Percentiles rank a stretch among this genome's conserved stretches.
Conservation (phyloP, 2,797 vertebrate species). For the Botia kubotai region DNA sequence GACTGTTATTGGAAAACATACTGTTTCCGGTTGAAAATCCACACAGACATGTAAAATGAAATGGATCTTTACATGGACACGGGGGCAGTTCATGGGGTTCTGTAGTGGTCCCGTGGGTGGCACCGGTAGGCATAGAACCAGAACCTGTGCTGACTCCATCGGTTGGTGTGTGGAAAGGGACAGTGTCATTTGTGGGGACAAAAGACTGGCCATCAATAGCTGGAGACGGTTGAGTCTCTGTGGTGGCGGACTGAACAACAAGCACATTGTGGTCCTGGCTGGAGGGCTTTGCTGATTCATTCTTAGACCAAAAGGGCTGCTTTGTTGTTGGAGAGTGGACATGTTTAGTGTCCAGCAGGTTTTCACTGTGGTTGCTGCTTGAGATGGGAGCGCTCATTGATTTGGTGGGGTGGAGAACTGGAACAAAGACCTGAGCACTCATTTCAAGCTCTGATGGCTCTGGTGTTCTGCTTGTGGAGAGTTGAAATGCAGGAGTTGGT, state of each 20-base stretch:
- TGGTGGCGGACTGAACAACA: slow-evolving; percentile 52
- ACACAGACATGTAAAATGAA: slow-evolving; percentile 80
- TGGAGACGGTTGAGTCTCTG: slow-evolving; percentile 51
- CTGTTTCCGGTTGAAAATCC: slow-evolving; percentile 79
- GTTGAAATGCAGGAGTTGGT: slow-evolving; percentile 54
- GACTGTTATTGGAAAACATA: slow-evolving; percentile 77
- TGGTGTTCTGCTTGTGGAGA: slow-evolving; percentile 39
- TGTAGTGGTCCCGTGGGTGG: slow-evolving; percentile 53
- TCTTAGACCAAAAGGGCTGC: slow-evolving; percentile 44
- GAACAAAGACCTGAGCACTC: slow-evolving; percentile 19
- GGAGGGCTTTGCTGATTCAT: slow-evolving; percentile 54
- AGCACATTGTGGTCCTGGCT: slow-evolving; percentile 55
- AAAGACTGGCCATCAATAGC: slow-evolving; percentile 44
- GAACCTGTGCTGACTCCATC: slow-evolving; percentile 48
- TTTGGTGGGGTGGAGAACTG: slow-evolving; percentile 35
- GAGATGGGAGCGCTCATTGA: slow-evolving; percentile 31
- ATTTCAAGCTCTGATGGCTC: slow-evolving; percentile 37
- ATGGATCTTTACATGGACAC: slow-evolving; percentile 77
- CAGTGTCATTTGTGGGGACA: slow-evolving; percentile 58
- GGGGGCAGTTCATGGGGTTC: slow-evolving; percentile 58
- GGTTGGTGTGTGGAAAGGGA: slow-evolving; percentile 48
- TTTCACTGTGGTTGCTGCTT: slow-evolving; percentile 32
- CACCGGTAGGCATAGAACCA: slow-evolving; percentile 37
- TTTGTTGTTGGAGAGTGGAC: slow-evolving; percentile 37
- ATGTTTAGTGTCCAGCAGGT: slow-evolving; percentile 52